Conservation (phyloP, 2,888 invertebrate species). For the Crepidodera aurea region DNA sequence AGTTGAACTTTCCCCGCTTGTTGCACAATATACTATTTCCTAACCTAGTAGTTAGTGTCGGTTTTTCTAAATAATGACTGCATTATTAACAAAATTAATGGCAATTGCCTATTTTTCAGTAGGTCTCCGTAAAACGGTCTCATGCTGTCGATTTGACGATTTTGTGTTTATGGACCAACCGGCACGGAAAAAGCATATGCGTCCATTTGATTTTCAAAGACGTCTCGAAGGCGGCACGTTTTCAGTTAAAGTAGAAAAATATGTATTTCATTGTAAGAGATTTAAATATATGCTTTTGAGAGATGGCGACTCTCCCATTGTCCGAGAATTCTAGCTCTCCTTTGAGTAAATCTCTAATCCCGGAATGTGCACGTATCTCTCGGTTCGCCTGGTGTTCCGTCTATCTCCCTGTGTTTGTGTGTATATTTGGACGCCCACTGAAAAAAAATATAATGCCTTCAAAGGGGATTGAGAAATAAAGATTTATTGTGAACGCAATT, state of each 20-base stretch:
- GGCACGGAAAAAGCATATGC: background rate
- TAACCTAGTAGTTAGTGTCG: no score
- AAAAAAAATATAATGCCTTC: constrained; percentile 24
- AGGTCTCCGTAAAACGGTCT: no score
- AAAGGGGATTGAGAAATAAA: constrained; percentile 26
- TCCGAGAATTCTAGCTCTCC: constrained; percentile 23
- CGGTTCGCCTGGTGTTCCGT: background rate
- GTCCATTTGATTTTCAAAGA: constrained; percentile 33
- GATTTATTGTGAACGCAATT: constrained; percentile 26
- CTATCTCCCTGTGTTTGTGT: constrained; percentile 6
- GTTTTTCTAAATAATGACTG: no score
- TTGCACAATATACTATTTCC: no score
- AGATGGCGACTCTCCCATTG: constrained; percentile 28
- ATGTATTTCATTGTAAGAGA: constrained; percentile 56
- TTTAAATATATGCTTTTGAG: constrained; percentile 54
- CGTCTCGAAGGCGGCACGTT: constrained; percentile 38
- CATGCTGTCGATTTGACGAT: no score
- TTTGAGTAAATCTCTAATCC: constrained; percentile 29
- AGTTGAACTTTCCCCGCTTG: no score
- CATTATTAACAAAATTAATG: no score
- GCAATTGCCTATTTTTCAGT: no score
- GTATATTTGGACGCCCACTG: constrained; percentile 14
- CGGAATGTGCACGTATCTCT: constrained; percentile 13
- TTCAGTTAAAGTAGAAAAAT: constrained; percentile 54
- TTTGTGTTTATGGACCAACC: background rate